These are phyloP conservation scores for Heliconius nattereri DNA, from an alignment of 1,140 invertebrate genomes.

Conservation along the genomic window DNA sequence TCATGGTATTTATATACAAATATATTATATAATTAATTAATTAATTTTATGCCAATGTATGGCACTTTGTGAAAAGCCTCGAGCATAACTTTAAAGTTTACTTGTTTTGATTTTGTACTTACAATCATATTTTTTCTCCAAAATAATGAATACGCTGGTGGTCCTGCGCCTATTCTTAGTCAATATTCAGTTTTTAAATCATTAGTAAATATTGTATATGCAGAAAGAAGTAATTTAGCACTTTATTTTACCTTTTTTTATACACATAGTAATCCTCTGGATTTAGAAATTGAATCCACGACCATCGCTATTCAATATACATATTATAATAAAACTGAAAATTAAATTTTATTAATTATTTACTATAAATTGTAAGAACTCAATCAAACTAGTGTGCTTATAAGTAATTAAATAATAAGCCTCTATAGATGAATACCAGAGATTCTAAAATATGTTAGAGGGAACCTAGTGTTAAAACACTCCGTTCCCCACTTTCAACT, in stretches of 20 bases:
- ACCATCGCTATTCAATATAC: too few relatives aligned
- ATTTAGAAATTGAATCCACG: too few relatives aligned
- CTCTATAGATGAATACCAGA: conserved; percentile 1
- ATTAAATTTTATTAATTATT: too few relatives aligned
- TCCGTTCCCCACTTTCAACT: background rate
- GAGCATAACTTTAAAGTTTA: conserved; percentile 7
- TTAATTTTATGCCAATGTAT: conserved; percentile 24
- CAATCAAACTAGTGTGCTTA: background rate
- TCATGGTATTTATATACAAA: conserved; percentile 63
- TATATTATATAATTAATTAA: conserved; percentile 31
- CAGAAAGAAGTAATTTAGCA: too few relatives aligned
- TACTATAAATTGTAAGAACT: too few relatives aligned
- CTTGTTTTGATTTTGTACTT: background rate
- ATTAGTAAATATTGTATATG: too few relatives aligned
- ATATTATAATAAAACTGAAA: too few relatives aligned
- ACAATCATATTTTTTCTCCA: background rate
- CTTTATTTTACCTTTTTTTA: too few relatives aligned
- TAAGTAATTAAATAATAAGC: background rate
- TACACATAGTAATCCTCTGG: too few relatives aligned
- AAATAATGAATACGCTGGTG: too few relatives aligned
- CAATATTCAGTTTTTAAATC: too few relatives aligned
- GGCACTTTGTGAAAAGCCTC: conserved; percentile 42
- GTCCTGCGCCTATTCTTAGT: too few relatives aligned
- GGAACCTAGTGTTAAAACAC: background rate
- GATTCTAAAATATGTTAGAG: background rate